A percentile compares a stretch with the other conserved stretches of the same genome.
These are phyloP conservation scores for Lanius ludovicianus DNA, from an alignment of 2,113 vertebrate species.

Conservation along the genomic window DNA sequence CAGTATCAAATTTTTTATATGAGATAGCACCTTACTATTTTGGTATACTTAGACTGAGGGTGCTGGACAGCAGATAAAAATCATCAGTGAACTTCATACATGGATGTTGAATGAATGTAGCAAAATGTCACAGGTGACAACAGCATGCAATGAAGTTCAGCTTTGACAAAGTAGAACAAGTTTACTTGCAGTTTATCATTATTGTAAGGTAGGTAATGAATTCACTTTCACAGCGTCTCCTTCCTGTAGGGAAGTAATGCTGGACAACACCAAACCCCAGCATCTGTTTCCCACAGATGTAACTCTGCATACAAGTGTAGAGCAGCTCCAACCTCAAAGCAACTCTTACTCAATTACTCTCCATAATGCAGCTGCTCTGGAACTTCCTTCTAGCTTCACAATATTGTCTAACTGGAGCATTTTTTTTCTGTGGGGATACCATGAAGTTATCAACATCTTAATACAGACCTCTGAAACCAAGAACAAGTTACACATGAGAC, in stretches of 20 bases:
- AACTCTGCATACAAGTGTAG: background rate
- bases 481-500: background rate
- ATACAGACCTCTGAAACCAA: background rate
- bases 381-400: background rate
- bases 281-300: background rate
- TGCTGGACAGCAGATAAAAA: background rate
- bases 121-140: background rate
- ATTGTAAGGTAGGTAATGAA: background rate
- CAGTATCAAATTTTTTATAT: background rate
- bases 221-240: background rate
- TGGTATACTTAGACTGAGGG: background rate
- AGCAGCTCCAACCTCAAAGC: background rate
- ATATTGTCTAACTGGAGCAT: background rate
- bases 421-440: background rate
- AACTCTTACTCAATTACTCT: background rate
- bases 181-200: background rate
- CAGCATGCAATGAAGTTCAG: background rate
- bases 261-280: background rate
- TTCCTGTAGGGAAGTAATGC: background rate
- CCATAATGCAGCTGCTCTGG: background rate
- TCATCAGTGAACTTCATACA: background rate
- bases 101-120: rapidly evolving
- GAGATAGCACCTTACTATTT: background rate
- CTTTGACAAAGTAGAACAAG: background rate
- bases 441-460: background rate